Evolutionary conservation across 2,888 invertebrate genomes (phyloP).

Genomic region (Gryllus longicercus): DNA sequence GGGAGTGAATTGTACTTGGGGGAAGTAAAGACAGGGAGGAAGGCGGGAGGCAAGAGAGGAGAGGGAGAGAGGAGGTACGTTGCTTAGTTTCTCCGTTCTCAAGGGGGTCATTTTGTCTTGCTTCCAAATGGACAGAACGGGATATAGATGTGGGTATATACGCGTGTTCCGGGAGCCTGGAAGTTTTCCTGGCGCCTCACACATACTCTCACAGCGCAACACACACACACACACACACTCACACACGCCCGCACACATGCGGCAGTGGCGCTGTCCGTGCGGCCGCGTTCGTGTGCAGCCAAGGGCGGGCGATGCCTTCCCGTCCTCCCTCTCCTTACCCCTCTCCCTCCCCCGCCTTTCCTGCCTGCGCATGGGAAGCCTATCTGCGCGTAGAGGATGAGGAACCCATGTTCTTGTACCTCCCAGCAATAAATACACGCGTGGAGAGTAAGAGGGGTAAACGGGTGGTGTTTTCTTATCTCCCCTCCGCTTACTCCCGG

Average conservation of each 20-base stretch:
- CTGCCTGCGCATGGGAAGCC: not conserved
- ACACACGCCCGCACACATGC: too few relatives aligned
- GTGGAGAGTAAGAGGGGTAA: not conserved
- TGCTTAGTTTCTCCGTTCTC: slow-evolving; percentile 17
- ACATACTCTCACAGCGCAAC: not conserved
- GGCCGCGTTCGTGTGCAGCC: not conserved
- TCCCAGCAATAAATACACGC: slow-evolving; percentile 3
- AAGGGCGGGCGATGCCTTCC: not conserved
- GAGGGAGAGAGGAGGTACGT: not conserved
- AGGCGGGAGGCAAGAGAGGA: not conserved
- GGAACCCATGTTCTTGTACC: slow-evolving; percentile 17
- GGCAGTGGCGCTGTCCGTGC: too few relatives aligned
- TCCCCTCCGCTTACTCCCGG: slow-evolving; percentile 6
- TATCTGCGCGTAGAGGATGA: not conserved
- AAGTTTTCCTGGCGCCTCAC: slow-evolving; percentile 17
- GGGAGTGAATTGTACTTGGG: slow-evolving; percentile 1
- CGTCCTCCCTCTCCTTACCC: not conserved
- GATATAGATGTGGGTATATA: slow-evolving; percentile 17
- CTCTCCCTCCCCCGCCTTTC: not conserved
- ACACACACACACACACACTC: too few relatives aligned
- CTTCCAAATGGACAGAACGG: slow-evolving; percentile 17
- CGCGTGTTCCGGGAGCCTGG: slow-evolving; percentile 11
- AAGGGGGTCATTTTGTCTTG: slow-evolving; percentile 10
- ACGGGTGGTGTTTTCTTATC: slow-evolving; percentile 8
- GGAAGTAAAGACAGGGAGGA: not conserved